These are phyloP conservation scores for Branchipolynoe longqiensis DNA, from an alignment of 2,888 invertebrate genomes.

Conservation along the genomic window DNA sequence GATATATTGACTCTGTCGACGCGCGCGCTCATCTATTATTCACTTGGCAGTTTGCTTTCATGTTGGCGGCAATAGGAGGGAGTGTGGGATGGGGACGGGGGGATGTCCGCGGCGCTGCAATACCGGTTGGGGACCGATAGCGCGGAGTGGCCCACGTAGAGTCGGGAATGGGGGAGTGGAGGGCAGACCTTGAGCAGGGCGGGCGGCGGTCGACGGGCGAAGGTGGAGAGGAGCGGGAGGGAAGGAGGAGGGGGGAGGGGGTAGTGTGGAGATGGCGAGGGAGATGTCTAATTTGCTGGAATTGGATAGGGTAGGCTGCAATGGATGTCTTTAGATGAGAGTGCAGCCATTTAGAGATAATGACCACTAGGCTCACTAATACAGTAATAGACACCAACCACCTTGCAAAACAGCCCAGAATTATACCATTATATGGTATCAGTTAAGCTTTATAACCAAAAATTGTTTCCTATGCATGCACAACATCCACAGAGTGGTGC, in stretches of 20 bases:
- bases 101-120: neutral
- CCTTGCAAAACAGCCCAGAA: too few species aligned
- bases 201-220: neutral
- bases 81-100: neutral
- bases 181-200: neutral
- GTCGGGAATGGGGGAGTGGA: neutral
- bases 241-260: neutral
- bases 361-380: too few species aligned
- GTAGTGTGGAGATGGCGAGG: neutral
- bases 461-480: too few species aligned
- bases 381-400: too few species aligned
- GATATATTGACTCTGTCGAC: neutral
- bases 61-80: neutral
- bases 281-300: too few species aligned
- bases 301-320: too few species aligned
- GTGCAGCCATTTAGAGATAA: too few species aligned
- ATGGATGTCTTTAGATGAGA: too few species aligned
- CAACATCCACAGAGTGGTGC: too few species aligned
- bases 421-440: too few species aligned
- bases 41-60: neutral
- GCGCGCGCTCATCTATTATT: conserved; percentile 13
- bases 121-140: neutral
- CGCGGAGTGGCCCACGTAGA: neutral
- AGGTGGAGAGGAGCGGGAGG: neutral
- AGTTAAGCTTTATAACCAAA: too few species aligned